These are phyloP conservation scores for Centrocercus urophasianus DNA, from an alignment of 2,113 vertebrate genomes.

Conservation along the genomic window DNA sequence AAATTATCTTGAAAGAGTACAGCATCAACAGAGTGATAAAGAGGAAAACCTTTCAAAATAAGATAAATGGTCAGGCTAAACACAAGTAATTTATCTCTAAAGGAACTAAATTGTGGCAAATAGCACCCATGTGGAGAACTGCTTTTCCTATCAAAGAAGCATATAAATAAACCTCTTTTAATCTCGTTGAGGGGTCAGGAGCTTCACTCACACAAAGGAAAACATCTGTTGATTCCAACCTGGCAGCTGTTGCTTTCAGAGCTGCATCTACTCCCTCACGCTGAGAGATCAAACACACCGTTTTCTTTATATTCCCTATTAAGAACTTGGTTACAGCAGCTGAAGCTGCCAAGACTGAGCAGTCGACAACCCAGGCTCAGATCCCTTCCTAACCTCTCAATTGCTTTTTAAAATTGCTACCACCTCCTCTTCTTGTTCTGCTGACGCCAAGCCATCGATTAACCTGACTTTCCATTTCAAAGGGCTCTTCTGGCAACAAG, in stretches of 20 bases:
- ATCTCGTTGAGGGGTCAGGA: neutral
- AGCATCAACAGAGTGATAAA: neutral
- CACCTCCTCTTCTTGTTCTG: neutral
- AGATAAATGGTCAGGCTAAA: neutral
- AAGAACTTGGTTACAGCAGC: neutral
- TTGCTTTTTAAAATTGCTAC: neutral
- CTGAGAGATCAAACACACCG: neutral
- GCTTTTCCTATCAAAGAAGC: neutral
- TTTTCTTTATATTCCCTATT: neutral
- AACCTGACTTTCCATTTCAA: neutral
- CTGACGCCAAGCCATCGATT: fast-evolving
- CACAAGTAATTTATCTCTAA: neutral
- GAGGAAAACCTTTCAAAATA: neutral
- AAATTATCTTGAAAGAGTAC: neutral
- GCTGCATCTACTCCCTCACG: neutral
- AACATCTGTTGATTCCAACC: constrained; percentile 10
- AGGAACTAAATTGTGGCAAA: neutral
- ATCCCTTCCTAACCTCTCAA: neutral
- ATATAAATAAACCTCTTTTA: neutral
- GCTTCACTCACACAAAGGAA: neutral
- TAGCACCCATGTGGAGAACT: neutral
- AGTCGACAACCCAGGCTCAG: neutral
- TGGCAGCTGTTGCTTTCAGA: constrained; percentile 6
- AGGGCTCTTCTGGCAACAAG: neutral
- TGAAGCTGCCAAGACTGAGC: neutral